Conservation (phyloP, 1,140 invertebrate genomes). For the Coelopa frigida region DNA sequence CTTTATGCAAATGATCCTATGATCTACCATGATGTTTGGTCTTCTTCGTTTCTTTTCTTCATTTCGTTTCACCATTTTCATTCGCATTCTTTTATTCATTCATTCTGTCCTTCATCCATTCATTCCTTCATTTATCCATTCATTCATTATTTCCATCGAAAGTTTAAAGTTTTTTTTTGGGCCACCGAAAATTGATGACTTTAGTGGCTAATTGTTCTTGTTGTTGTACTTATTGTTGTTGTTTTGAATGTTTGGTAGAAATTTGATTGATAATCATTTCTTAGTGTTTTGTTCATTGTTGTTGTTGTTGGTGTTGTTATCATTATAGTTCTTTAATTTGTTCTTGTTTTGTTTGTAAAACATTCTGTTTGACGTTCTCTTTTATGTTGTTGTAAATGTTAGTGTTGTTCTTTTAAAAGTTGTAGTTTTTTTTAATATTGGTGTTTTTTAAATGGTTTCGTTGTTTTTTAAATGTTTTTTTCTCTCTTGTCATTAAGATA, state of each 20-base stretch:
- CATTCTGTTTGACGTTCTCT: neutral
- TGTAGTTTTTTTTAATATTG: neutral
- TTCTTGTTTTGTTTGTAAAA: slow-evolving; percentile 7
- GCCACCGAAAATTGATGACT: too few species aligned
- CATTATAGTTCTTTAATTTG: slow-evolving; percentile 1
- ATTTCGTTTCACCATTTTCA: too few species aligned
- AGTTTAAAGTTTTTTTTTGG: too few species aligned
- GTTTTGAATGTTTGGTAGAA: slow-evolving; percentile 1
- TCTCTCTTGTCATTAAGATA: neutral
- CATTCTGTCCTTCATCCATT: too few species aligned
- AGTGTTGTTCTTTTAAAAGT: neutral
- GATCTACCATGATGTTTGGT: too few species aligned
- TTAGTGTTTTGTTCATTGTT: slow-evolving; percentile 4
- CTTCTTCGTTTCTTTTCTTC: too few species aligned
- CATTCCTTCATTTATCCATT: too few species aligned
- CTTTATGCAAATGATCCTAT: too few species aligned
- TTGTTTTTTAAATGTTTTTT: too few species aligned
- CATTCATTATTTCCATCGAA: too few species aligned
- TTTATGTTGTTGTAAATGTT: slow-evolving; percentile 5
- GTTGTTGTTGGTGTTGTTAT: slow-evolving; percentile 1
- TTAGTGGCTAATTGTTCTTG: neutral
- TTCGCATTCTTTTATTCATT: too few species aligned
- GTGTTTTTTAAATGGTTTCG: neutral
- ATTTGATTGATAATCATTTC: slow-evolving; percentile 5
- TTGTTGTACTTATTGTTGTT: neutral